Base-by-base conservation (phyloP, 35 echinoderm and acorn worm genomes). In the Chiridota heheva region DNA sequence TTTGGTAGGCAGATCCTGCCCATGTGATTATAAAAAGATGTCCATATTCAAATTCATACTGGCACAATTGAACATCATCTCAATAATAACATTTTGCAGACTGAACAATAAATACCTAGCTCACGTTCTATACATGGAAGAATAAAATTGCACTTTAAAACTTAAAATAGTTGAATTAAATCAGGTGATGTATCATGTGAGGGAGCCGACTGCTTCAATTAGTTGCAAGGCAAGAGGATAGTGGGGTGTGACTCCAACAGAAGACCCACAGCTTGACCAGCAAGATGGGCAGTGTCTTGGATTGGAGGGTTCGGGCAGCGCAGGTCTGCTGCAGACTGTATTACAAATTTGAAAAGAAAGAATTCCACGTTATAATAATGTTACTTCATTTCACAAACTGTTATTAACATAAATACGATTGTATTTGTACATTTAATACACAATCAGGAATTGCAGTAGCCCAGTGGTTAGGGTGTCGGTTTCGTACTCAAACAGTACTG, bases 281-380 rank as follows among this genome's bases (percentile, higher is more conserved):
- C 89, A 17, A 98, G 61, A 40, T 91, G 88, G 3, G 89, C 95
- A n/a, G 95, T 98, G 72, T 98, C 95, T 72, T 81, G 49, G 37
- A 98, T 60, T n/a, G 95, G 89, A 33, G 89, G 85, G 72, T 91
- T 91, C 1, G 84, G 79, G 57, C 89, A 91, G 66, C 89, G 39
- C 10, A 98, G 47, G 10, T 34, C 40, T 16, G 31, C 42, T 47
- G 33, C 37, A 48, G 49, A 34, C 83, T 86, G 36, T 22, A 16
- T 18, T 18, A 0, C 16, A 45, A 51, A 59, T 48, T 48, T 24
- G 43, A 4, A 10, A 75, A 53, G n/a, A 2, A 72, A 43, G 17
- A 47, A 46, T 49, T 26, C 7, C 37, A 75, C 22, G 15, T 1
- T 7, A 53, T 3, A 49, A 30, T 53, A n/a, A 44, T n/a, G n/a